These are phyloP conservation scores for Corythaeola cristata DNA, from an alignment of 2,113 vertebrate species.

Conservation along the genomic window DNA sequence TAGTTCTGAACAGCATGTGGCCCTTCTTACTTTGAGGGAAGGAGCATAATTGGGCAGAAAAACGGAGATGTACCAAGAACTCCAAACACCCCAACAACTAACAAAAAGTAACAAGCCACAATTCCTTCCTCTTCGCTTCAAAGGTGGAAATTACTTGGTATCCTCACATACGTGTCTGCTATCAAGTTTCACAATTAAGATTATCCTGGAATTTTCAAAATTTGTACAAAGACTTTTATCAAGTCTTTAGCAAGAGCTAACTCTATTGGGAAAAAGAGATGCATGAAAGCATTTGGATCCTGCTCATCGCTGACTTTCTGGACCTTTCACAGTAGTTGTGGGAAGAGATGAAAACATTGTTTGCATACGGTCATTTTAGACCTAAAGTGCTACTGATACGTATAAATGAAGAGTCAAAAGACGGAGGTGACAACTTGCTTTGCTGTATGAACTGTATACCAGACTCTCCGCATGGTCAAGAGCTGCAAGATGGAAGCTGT, in stretches of 20 bases:
- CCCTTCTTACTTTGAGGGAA: not conserved
- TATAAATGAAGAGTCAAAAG: not conserved
- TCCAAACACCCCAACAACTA: not conserved
- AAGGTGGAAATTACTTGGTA: rapidly evolving
- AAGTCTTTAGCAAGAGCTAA: not conserved
- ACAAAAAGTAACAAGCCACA: not conserved
- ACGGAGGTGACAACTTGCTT: not conserved
- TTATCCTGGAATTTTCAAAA: not conserved
- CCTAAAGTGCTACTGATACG: not conserved
- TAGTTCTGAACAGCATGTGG: not conserved
- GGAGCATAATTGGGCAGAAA: not conserved
- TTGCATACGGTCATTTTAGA: rapidly evolving
- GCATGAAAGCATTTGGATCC: not conserved
- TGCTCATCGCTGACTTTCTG: not conserved
- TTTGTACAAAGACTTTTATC: not conserved
- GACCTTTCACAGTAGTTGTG: rapidly evolving
- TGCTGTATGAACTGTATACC: not conserved
- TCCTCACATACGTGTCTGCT: not conserved
- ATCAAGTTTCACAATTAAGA: not conserved
- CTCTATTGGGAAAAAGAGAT: not conserved
- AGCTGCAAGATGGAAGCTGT: not conserved
- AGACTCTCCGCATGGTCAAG: not conserved
- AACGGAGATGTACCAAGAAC: not conserved
- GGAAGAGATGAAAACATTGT: not conserved
- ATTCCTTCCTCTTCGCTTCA: not conserved